A percentile compares a stretch with the other conserved stretches of the same genome.
These are phyloP conservation scores for Coracias cyanogaster DNA, from an alignment of 2,797 vertebrate species.

Conservation along the genomic window DNA sequence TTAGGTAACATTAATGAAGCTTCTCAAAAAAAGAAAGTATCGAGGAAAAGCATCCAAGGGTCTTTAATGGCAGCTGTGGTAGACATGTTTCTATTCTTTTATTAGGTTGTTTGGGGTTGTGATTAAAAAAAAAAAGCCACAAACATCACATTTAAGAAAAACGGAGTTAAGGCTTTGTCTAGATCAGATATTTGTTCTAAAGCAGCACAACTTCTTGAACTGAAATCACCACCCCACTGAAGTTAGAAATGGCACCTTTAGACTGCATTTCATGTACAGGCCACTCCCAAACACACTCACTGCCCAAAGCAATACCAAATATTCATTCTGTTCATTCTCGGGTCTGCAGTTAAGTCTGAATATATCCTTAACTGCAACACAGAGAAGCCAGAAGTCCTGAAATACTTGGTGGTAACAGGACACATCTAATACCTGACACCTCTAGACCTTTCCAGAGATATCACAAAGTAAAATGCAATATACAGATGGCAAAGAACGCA, in stretches of 20 bases:
- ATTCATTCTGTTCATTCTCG: neutral
- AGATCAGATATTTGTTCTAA: neutral
- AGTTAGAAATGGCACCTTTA: neutral
- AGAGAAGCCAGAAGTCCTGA: neutral
- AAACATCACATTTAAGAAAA: neutral
- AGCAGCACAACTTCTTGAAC: neutral
- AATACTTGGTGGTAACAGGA: neutral
- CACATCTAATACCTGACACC: neutral
- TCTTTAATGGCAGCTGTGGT: neutral
- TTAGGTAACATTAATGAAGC: neutral
- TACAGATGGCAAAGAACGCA: neutral
- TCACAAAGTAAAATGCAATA: neutral
- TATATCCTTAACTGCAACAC: neutral
- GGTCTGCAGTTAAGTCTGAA: neutral
- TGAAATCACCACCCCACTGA: neutral
- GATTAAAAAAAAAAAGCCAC: too few relatives aligned
- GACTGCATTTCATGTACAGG: neutral
- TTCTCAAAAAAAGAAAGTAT: neutral
- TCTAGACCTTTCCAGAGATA: neutral
- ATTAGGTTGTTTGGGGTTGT: neutral
- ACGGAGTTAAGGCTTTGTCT: neutral
- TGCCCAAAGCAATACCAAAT: neutral
- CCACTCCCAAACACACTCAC: neutral
- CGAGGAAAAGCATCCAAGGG: neutral
- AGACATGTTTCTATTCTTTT: neutral